Conservation (phyloP, 30 jellyfish, hydroid and myxozoan genomes). For the Turritopsis rubra region DNA sequence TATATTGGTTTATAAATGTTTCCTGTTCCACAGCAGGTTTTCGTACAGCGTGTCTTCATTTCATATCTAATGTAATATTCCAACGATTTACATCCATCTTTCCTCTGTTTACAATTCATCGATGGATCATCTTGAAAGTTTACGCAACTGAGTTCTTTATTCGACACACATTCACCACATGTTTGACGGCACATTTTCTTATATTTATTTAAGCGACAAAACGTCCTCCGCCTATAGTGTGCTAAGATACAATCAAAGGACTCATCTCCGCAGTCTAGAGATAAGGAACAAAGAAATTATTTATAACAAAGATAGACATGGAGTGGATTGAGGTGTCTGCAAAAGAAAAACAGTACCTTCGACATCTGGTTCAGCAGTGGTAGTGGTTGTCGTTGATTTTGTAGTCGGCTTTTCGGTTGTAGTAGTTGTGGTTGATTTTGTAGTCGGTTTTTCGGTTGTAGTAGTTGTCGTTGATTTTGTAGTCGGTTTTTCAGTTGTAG, state of each 20-base stretch:
- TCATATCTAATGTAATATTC: neutral
- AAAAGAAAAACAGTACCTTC: neutral
- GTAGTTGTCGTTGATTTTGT: neutral
- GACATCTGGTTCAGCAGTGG: neutral
- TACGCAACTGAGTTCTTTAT: neutral
- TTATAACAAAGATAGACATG: neutral
- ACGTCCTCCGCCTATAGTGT: neutral
- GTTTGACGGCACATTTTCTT: neutral
- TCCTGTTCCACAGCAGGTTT: neutral
- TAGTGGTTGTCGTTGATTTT: neutral
- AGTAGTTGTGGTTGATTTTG: neutral
- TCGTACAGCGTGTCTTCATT: neutral
- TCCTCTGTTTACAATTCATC: neutral
- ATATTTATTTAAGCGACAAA: neutral
- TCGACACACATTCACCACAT: neutral
- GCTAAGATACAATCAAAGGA: neutral
- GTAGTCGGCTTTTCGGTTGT: neutral
- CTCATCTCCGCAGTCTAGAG: neutral
- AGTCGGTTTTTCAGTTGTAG: neutral
- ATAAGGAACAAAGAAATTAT: neutral
- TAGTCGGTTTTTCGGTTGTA: neutral
- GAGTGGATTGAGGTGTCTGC: neutral
- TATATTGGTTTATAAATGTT: neutral
- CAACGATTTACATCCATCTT: neutral
- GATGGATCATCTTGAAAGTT: neutral